phyloP scores from a whole-genome alignment of 1,140 invertebrate species.

The Heliconius melpomene region DNA sequence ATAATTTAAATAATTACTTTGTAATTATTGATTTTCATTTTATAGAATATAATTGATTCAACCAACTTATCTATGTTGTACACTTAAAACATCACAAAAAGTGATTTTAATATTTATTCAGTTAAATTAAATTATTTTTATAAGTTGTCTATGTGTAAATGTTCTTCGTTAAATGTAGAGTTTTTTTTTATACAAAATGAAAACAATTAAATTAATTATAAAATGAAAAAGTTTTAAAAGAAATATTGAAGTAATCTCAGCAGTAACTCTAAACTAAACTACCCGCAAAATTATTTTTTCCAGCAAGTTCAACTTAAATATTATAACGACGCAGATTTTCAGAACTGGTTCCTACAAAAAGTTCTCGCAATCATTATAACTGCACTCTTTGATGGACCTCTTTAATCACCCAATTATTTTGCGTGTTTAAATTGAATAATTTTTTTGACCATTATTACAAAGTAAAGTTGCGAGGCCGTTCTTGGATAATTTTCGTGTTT shows the following conservation, averaged over 20 bases:
- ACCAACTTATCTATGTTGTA: too few species aligned
- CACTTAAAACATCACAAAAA: too few species aligned
- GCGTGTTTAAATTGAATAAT: conserved; percentile 2
- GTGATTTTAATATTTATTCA: too few species aligned
- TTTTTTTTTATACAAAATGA: background rate
- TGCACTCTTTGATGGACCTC: background rate
- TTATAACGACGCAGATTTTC: conserved; percentile 31
- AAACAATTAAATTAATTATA: background rate
- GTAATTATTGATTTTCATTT: too few species aligned
- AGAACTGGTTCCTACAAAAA: conserved; percentile 39
- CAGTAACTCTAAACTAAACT: background rate
- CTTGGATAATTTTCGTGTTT: too few species aligned
- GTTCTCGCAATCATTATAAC: conserved; percentile 17
- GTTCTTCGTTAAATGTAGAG: too few species aligned
- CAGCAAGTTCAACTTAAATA: background rate
- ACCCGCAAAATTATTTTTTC: background rate
- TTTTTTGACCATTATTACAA: background rate
- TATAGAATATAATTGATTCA: too few species aligned
- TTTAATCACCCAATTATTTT: conserved; percentile 6
- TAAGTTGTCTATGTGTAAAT: too few species aligned
- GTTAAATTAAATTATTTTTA: too few species aligned
- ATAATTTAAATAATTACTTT: too few species aligned
- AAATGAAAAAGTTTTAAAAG: background rate
- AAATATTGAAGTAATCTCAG: background rate
- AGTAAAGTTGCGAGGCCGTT: background rate